Evolutionary conservation across 2,113 vertebrate species (phyloP), one percentile per base, ranked within the genome.

Genomic region (Malurus melanocephalus): DNA sequence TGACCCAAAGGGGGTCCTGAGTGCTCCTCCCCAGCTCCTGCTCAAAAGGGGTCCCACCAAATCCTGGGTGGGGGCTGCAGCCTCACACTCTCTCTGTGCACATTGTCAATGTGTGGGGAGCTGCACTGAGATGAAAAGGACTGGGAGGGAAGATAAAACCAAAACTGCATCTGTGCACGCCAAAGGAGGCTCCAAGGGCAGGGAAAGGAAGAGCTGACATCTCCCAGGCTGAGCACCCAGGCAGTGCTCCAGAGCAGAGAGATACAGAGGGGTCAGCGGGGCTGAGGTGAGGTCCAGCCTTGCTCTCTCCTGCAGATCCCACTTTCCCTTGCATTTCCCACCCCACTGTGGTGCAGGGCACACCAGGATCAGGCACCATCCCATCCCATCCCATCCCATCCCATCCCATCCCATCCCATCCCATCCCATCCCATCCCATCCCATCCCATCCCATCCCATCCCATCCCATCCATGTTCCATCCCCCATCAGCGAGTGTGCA

Each of bases 171-270:
- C 77, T 24, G 23, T 42, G 51, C 74, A 3, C 30, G n/a, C 40
- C 75, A 27, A 2, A 52, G 78, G 48, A 40, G 42, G 16, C 6
- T 7, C 35, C 55, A 3, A 28, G 49, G 38, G 48, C 56, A n/a
- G 56, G 2, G 5, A 11, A 10, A 26, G 76, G 8, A 27, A 12
- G 32, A 23, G 0, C 24, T 10, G 40, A 0, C 0, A 1, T 4
- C 10, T 14, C 59, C 18, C 32, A 3, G 35, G 17, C 13, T 2
- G 30, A 64, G 64, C 45, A 7, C 19, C 16, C 10, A 22, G 42
- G 62, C 59, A 64, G 3, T n/a, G 80, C 28, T 62, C 49, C 49
- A 40, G 80, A 27, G 57, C 40, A 73, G 18, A 48, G 42, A 19
- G 35, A 5, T 5, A 11, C 4, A 51, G 45, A 33, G 38, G 11